Conservation (phyloP, 92 coral and sea anemone genomes). For the Palythoa grandis region DNA sequence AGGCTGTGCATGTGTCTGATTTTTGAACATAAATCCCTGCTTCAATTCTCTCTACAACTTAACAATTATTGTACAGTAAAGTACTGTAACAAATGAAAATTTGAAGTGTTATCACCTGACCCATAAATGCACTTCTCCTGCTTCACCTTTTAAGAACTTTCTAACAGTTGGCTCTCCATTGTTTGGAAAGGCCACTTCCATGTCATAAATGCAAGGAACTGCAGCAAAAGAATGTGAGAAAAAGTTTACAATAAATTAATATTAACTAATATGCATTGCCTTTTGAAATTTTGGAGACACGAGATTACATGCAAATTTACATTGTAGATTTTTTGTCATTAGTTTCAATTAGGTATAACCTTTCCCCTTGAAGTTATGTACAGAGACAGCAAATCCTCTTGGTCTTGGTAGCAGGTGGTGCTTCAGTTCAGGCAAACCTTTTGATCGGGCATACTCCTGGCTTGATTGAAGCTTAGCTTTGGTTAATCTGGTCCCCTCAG, state of each 20-base stretch:
- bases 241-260: not conserved
- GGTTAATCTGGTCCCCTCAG: slow-evolving; percentile 97
- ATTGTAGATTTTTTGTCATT: not conserved
- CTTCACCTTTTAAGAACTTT: slow-evolving; percentile 72
- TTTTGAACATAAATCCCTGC: too few relatives aligned
- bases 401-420: slow-evolving; percentile 94
- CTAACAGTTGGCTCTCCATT: slow-evolving; percentile 68
- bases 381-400: slow-evolving; percentile 86
- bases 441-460: slow-evolving; percentile 76
- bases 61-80: too few relatives aligned
- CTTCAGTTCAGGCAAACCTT: slow-evolving; percentile 78
- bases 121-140: slow-evolving; percentile 76
- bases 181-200: slow-evolving; percentile 85
- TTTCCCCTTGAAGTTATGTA: slow-evolving; percentile 71
- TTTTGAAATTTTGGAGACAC: too few relatives aligned
- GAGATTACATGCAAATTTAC: not conserved
- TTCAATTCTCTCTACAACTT: too few relatives aligned
- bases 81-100: not conserved
- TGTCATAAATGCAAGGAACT: slow-evolving; percentile 93
- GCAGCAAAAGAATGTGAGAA: not conserved
- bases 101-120: slow-evolving; percentile 56
- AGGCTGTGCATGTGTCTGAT: too few relatives aligned
- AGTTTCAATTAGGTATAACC: slow-evolving; percentile 41
- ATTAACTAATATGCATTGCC: too few relatives aligned
- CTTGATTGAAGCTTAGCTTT: slow-evolving; percentile 84